A percentile compares a stretch with the other conserved stretches of the same genome.
phyloP scores from a whole-genome alignment of 2,888 invertebrate species.

The Digitonthophagus gazella region DNA sequence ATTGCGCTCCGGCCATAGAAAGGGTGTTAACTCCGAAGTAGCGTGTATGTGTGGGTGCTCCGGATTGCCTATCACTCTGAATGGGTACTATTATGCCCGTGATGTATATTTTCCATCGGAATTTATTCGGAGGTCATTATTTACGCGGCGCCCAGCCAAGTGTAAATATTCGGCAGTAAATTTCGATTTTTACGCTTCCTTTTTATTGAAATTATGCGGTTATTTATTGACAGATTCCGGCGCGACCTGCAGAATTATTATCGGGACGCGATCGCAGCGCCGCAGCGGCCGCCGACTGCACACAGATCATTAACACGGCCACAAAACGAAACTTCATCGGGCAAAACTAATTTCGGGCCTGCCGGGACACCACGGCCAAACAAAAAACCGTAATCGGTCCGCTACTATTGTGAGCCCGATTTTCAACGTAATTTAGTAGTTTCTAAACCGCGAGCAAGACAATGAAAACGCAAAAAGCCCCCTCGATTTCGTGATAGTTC shows the following conservation, averaged over 20 bases:
- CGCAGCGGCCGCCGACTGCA: neutral
- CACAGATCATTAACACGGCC: constrained; percentile 16
- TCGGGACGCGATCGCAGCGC: neutral
- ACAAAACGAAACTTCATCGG: constrained; percentile 4
- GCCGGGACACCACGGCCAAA: neutral
- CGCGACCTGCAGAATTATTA: constrained; percentile 22
- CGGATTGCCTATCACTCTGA: constrained; percentile 36
- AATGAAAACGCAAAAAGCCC: neutral
- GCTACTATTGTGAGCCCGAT: constrained; percentile 3
- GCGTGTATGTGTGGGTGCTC: constrained; percentile 29
- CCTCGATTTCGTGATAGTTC: neutral
- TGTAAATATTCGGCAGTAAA: constrained; percentile 42
- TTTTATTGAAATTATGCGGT: constrained; percentile 36
- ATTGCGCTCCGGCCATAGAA: constrained; percentile 34
- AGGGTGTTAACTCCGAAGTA: constrained; percentile 36
- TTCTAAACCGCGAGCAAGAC: neutral
- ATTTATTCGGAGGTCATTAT: constrained; percentile 27
- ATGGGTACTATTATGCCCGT: constrained; percentile 35
- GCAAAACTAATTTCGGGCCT: constrained; percentile 11
- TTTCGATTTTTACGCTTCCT: constrained; percentile 44
- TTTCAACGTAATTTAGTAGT: neutral
- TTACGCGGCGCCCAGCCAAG: constrained; percentile 37
- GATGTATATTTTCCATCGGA: constrained; percentile 29
- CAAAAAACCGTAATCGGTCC: constrained; percentile 9
- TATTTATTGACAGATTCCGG: constrained; percentile 34